These are phyloP conservation scores for Meda fulgida DNA, from an alignment of 2,797 vertebrate species.

Conservation along the genomic window DNA sequence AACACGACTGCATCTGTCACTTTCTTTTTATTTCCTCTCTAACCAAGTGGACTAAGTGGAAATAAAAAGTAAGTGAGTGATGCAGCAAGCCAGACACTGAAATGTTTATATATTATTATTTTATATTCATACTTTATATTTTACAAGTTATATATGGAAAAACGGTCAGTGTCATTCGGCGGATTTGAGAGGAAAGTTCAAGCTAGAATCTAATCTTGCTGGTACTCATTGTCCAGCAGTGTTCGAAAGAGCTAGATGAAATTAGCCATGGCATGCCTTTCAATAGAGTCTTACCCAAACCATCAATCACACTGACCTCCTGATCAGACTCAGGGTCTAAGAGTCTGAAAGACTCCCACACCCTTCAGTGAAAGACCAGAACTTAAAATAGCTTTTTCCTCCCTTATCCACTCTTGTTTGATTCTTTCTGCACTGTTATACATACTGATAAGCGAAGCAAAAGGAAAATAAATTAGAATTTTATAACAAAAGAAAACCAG, in stretches of 20 bases:
- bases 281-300: slow-evolving; percentile 63
- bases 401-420: neutral
- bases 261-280: slow-evolving; percentile 55
- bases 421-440: neutral
- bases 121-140: neutral
- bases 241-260: slow-evolving; percentile 61
- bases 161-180: neutral
- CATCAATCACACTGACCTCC: slow-evolving; percentile 72
- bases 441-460: neutral
- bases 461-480: neutral
- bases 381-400: slow-evolving; percentile 13
- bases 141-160: neutral
- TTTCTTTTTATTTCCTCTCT: slow-evolving; percentile 2
- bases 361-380: slow-evolving; percentile 58
- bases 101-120: neutral
- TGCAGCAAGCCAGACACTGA: neutral
- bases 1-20: neutral
- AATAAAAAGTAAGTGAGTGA: neutral
- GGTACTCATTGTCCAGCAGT: slow-evolving; percentile 71
- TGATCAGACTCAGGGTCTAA: slow-evolving; percentile 59
- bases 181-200: slow-evolving; percentile 66
- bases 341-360: slow-evolving; percentile 59
- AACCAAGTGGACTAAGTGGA: neutral
- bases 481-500: neutral
- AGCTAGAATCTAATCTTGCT: slow-evolving; percentile 68